Percentiles rank a stretch among this genome's conserved stretches.
These are phyloP conservation scores for Drusus annulatus DNA, from an alignment of 1,140 invertebrate genomes.

Conservation along the genomic window DNA sequence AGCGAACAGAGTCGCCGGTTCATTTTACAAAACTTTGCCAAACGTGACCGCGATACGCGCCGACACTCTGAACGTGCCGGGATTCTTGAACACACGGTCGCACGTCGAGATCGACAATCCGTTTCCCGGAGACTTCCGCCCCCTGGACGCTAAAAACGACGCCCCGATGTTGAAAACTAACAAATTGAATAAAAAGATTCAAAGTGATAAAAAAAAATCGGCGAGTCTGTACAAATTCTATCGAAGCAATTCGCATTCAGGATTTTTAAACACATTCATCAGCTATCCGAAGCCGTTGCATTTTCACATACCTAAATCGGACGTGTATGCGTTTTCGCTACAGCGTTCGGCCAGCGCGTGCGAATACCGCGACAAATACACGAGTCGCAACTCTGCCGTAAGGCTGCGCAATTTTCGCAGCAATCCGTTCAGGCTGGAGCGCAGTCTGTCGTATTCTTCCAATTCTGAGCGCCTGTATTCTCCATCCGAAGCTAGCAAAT, in stretches of 20 bases:
- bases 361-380: neutral
- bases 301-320: constrained; percentile 63
- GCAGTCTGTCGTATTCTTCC: neutral
- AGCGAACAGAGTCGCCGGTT: neutral
- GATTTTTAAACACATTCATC: constrained; percentile 66
- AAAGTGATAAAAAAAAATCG: neutral
- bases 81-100: constrained; percentile 1
- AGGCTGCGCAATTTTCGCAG: neutral
- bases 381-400: neutral
- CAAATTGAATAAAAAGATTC: too few relatives aligned
- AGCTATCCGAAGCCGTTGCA: constrained; percentile 65
- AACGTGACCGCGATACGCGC: neutral
- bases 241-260: constrained; percentile 65
- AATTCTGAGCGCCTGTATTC: neutral
- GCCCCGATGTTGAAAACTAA: neutral
- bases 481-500: neutral
- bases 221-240: constrained; percentile 57
- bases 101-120: constrained; percentile 12
- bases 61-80: constrained; percentile 6
- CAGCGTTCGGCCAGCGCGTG: neutral
- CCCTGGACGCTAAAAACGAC: neutral
- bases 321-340: neutral
- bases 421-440: constrained; percentile 6
- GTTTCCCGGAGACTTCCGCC: constrained; percentile 4
- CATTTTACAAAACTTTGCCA: neutral